Percentiles rank a stretch among this genome's conserved stretches.
phyloP scores from a whole-genome alignment of 2,113 vertebrate species.

The Pterophyllum scalare region DNA sequence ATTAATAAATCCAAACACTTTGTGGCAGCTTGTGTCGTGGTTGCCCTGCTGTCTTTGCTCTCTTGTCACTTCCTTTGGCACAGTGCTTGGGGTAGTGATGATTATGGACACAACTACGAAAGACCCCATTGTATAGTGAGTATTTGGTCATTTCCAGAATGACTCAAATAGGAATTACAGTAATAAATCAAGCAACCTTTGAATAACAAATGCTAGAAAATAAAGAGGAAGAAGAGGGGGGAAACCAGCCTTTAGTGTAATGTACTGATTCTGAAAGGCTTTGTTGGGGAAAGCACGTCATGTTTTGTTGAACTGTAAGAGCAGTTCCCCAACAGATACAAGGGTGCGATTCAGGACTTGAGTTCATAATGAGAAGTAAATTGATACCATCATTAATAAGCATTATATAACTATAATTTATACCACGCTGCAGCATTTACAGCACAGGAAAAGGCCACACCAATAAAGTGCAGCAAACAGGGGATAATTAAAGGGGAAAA shows the following conservation, averaged over 20 bases:
- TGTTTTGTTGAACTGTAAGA: not conserved
- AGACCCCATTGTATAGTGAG: not conserved
- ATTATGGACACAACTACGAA: not conserved
- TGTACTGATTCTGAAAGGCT: not conserved
- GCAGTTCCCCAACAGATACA: not conserved
- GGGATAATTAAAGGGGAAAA: not conserved
- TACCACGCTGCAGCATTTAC: not conserved
- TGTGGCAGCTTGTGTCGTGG: too few relatives aligned
- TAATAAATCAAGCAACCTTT: too few relatives aligned
- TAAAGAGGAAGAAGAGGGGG: too few relatives aligned
- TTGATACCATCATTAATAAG: not conserved
- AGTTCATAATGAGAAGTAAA: constrained; percentile 1
- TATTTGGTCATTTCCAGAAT: not conserved
- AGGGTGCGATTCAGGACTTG: not conserved
- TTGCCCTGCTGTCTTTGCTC: not conserved
- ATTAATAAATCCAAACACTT: too few relatives aligned
- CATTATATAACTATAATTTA: not conserved
- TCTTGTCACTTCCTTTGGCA: not conserved
- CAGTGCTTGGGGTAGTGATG: not conserved
- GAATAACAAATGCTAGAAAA: too few relatives aligned
- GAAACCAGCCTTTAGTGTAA: not conserved
- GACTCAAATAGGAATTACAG: not conserved
- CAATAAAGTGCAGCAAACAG: rapidly evolving
- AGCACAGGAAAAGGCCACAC: not conserved
- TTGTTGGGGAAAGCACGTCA: not conserved